Evolutionary conservation across 2,888 invertebrate species (phyloP).

Genomic region (Desoria tigrina): DNA sequence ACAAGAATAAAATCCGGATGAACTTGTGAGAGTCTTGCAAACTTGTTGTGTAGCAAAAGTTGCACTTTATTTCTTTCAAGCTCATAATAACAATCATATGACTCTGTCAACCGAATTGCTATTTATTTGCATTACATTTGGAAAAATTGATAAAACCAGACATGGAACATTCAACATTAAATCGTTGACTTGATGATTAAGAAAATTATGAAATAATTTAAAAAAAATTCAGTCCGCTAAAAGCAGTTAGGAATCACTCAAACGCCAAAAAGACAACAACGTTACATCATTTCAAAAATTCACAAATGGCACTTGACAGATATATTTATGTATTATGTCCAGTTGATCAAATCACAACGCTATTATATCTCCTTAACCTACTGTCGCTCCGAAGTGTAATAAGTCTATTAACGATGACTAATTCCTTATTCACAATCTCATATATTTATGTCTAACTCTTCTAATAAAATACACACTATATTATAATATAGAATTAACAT

Average conservation of each 20-base stretch:
- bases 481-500: no score
- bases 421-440: neutral
- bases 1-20: constrained; percentile 7
- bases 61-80: constrained; percentile 6
- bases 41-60: neutral
- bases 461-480: constrained; percentile 4
- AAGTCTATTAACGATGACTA: no score
- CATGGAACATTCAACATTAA: neutral
- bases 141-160: neutral
- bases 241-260: neutral
- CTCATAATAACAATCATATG: constrained; percentile 1
- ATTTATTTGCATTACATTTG: neutral
- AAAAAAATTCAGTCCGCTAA: constrained; percentile 9
- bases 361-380: constrained; percentile 3
- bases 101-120: neutral
- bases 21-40: constrained; percentile 10
- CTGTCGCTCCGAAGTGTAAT: no score
- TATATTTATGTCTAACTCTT: neutral
- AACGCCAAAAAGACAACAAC: neutral
- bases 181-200: neutral
- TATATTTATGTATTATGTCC: constrained; percentile 6
- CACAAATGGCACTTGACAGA: constrained; percentile 17
- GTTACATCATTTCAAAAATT: constrained; percentile 4
- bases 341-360: constrained; percentile 9
- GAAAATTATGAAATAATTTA: neutral